phyloP scores from a whole-genome alignment of 2,113 vertebrate species.

The Meriones unguiculatus region DNA sequence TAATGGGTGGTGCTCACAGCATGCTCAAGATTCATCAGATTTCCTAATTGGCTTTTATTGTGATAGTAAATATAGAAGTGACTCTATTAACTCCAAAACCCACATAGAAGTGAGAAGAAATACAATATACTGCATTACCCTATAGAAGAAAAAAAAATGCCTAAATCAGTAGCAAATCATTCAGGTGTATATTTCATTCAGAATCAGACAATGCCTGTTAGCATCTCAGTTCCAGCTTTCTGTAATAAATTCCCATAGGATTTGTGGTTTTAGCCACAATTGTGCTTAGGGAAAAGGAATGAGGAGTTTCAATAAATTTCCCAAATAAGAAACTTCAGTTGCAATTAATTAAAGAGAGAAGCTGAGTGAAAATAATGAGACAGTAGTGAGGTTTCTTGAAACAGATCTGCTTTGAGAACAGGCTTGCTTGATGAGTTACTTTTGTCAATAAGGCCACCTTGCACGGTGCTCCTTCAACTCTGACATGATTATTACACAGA shows the following conservation, averaged over 20 bases:
- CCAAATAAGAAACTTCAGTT: slow-evolving; percentile 52
- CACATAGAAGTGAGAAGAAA: slow-evolving; percentile 61
- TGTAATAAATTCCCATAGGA: slow-evolving; percentile 30
- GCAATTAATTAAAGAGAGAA: slow-evolving; percentile 64
- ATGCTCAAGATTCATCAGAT: slow-evolving; percentile 61
- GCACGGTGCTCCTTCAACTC: not conserved
- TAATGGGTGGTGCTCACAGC: slow-evolving; percentile 28
- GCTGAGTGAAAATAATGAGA: slow-evolving; percentile 14
- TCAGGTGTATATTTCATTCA: slow-evolving; percentile 68
- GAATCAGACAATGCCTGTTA: slow-evolving; percentile 57
- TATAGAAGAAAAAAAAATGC: slow-evolving; percentile 48
- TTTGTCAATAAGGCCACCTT: slow-evolving; percentile 45
- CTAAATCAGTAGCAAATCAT: slow-evolving; percentile 66
- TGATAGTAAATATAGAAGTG: slow-evolving; percentile 60
- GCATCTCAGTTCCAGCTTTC: slow-evolving; percentile 11
- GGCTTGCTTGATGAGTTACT: slow-evolving; percentile 52
- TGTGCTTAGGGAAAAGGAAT: slow-evolving; percentile 23
- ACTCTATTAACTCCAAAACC: slow-evolving; percentile 57
- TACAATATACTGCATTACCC: slow-evolving; percentile 18
- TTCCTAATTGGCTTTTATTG: slow-evolving; percentile 69
- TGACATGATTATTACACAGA: not conserved
- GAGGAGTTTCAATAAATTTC: not conserved
- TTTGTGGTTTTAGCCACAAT: slow-evolving; percentile 28
- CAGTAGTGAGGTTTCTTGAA: slow-evolving; percentile 29
- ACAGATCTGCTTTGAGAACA: slow-evolving; percentile 39